phyloP scores from a whole-genome alignment of 2,888 invertebrate genomes.

The Tigriopus californicus region DNA sequence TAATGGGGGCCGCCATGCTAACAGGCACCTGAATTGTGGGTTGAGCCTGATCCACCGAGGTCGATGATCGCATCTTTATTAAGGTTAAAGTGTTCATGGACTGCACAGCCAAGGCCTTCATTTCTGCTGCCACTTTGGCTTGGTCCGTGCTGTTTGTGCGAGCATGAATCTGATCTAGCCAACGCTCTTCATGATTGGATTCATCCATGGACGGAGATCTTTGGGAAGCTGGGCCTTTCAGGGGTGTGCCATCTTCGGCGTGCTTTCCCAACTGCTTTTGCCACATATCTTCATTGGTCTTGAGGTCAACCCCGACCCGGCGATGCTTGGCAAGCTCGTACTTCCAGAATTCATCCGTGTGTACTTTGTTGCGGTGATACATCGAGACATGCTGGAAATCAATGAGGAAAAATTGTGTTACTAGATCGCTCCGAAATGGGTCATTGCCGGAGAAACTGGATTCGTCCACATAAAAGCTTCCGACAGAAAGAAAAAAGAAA shows the following conservation, averaged over 20 bases:
- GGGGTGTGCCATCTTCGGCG: background rate
- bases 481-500: background rate
- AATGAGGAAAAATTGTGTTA: no score
- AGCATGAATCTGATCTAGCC: slow-evolving; percentile 12
- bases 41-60: background rate
- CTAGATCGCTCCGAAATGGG: no score
- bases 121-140: slow-evolving; percentile 12
- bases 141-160: background rate
- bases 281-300: slow-evolving; percentile 15
- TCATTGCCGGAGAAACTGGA: no score
- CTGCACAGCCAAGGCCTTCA: slow-evolving; percentile 13
- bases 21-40: background rate
- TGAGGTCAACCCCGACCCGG: slow-evolving; percentile 3
- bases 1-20: background rate
- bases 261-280: slow-evolving; percentile 15
- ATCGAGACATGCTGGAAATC: slow-evolving; percentile 14
- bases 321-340: slow-evolving; percentile 15
- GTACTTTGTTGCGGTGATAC: slow-evolving; percentile 16
- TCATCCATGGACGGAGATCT: background rate
- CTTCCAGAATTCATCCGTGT: slow-evolving; percentile 16
- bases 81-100: background rate
- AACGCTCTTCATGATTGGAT: background rate
- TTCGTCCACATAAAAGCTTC: no score
- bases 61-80: background rate
- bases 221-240: background rate